Conservation (phyloP, 1,140 invertebrate genomes). For the Neomicropteryx cornuta region DNA sequence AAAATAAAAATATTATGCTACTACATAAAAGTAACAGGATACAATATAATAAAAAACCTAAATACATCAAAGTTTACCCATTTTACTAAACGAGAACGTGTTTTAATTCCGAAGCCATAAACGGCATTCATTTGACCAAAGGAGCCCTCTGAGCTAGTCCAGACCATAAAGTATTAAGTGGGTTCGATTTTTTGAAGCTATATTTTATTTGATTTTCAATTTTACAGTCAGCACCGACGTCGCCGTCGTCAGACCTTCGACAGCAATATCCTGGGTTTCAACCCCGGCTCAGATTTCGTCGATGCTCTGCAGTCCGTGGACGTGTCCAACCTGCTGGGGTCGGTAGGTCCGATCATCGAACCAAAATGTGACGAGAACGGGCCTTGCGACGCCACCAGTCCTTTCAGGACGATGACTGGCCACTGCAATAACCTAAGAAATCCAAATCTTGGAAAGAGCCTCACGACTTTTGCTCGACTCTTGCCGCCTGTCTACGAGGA, state of each 20-base stretch:
- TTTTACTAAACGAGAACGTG: no score
- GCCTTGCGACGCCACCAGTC: constrained; percentile 67
- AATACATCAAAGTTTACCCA: no score
- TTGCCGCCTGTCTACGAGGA: constrained; percentile 83
- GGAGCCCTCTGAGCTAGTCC: no score
- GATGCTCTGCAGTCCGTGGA: constrained; percentile 67
- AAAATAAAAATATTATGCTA: no score
- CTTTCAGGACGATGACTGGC: constrained; percentile 74
- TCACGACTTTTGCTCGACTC: constrained; percentile 78
- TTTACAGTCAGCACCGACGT: constrained; percentile 31
- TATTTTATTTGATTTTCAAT: background rate
- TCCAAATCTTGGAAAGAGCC: constrained; percentile 72
- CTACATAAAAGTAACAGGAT: no score
- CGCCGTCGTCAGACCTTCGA: constrained; percentile 64
- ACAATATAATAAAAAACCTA: no score
- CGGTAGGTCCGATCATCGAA: constrained; percentile 36
- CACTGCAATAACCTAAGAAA: constrained; percentile 87
- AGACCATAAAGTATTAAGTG: no score
- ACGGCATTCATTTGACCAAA: no score
- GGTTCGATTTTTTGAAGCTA: no score
- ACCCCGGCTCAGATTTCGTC: constrained; percentile 54
- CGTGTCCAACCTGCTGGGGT: constrained; percentile 45
- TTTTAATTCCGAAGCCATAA: no score
- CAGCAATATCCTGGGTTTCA: constrained; percentile 49
- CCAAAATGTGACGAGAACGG: constrained; percentile 52